Conservation (phyloP, 2,113 vertebrate species). For the Melospiza georgiana region DNA sequence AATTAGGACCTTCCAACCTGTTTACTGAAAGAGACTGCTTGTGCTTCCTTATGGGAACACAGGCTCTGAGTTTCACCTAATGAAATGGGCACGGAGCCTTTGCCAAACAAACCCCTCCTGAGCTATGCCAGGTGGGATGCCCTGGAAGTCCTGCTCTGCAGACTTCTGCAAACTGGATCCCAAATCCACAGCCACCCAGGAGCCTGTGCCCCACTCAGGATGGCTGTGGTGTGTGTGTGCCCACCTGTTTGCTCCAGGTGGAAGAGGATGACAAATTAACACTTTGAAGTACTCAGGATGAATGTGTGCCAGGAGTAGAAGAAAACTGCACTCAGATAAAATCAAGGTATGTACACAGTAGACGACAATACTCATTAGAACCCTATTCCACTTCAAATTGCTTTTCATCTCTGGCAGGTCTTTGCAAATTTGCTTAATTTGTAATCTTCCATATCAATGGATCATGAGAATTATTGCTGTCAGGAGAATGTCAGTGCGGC, state of each 20-base stretch:
- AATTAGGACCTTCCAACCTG: not conserved
- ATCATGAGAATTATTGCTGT: not conserved
- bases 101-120: not conserved
- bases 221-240: not conserved
- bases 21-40: not conserved
- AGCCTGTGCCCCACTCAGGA: slow-evolving; percentile 22
- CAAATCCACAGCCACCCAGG: not conserved
- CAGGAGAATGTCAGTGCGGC: not conserved
- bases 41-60: not conserved
- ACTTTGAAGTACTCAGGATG: slow-evolving; percentile 44
- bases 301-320: slow-evolving; percentile 22
- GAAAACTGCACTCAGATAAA: slow-evolving; percentile 54
- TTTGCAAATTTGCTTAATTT: slow-evolving; percentile 39
- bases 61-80: not conserved
- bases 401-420: slow-evolving; percentile 28
- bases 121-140: not conserved
- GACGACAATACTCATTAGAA: slow-evolving; percentile 24
- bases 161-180: not conserved
- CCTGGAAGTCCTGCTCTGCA: not conserved
- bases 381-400: slow-evolving; percentile 19
- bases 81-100: not conserved
- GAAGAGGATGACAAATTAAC: slow-evolving; percentile 35
- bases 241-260: not conserved
- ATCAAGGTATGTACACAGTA: not conserved
- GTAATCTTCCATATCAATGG: not conserved